These are phyloP conservation scores for Drosophila tropicalis DNA, from an alignment of 1,140 invertebrate species.

Conservation along the genomic window DNA sequence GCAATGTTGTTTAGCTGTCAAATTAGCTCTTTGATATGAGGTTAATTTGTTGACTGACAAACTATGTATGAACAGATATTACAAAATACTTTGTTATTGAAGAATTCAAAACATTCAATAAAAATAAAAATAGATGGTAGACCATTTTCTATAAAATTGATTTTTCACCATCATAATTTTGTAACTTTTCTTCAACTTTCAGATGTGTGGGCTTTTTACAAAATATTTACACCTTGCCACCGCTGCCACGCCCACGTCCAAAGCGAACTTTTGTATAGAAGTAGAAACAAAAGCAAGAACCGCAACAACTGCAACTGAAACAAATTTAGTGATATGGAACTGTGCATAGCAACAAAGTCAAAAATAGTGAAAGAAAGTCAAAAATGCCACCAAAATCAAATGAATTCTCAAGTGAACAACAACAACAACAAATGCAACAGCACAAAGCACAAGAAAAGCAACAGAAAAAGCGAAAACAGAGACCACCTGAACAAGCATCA, in stretches of 20 bases:
- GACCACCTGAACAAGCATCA: conserved; percentile 65
- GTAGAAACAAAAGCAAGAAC: conserved; percentile 7
- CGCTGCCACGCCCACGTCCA: conserved; percentile 63
- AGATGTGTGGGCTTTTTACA: conserved; percentile 66
- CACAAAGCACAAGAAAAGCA: conserved; percentile 11
- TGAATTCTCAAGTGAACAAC: conserved; percentile 56
- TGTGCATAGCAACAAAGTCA: conserved; percentile 74
- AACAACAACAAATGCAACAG: conserved; percentile 23
- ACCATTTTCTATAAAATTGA: background rate
- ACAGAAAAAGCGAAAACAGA: conserved; percentile 42
- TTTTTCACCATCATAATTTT: conserved; percentile 13
- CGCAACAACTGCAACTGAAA: conserved; percentile 27
- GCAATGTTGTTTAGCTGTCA: conserved; percentile 5
- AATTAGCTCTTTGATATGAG: conserved; percentile 13
- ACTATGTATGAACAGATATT: background rate
- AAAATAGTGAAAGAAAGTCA: conserved; percentile 50
- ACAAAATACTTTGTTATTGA: background rate
- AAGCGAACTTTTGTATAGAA: conserved; percentile 29
- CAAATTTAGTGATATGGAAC: conserved; percentile 74
- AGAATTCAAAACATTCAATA: no score
- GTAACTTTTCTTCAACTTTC: conserved; percentile 66
- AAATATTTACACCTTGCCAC: conserved; percentile 58
- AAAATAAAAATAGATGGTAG: background rate
- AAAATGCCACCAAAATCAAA: conserved; percentile 80
- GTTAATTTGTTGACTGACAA: background rate